Percentiles rank a stretch among this genome's conserved stretches.
Evolutionary conservation across 2,888 invertebrate genomes (phyloP).

Genomic region (Eumacrocentrus americanus): DNA sequence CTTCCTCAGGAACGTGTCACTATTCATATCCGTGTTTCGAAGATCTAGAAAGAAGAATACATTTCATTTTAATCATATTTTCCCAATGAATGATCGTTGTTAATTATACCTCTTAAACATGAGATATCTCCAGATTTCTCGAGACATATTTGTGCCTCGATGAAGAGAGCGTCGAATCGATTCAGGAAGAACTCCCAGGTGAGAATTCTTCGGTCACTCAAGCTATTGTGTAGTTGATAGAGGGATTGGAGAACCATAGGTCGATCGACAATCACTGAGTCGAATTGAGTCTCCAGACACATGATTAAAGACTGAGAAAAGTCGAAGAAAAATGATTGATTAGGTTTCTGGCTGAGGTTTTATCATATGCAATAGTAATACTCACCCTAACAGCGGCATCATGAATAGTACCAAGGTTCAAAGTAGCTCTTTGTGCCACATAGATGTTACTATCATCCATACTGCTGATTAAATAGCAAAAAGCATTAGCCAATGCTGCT

Average conservation of each 20-base stretch:
- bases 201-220: conserved; percentile 87
- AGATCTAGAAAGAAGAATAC: conserved; percentile 70
- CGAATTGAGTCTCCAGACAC: conserved; percentile 98
- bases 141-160: conserved; percentile 93
- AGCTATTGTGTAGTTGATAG: conserved; percentile 91
- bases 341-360: not conserved
- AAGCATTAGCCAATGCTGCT: conserved; percentile 93
- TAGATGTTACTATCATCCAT: conserved; percentile 95
- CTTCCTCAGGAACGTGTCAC: conserved; percentile 85
- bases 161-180: conserved; percentile 91
- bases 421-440: conserved; percentile 91
- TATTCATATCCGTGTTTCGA: conserved; percentile 84
- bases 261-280: conserved; percentile 93
- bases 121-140: conserved; percentile 85
- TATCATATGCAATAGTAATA: conserved; percentile 4
- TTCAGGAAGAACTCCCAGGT: conserved; percentile 98
- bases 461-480: conserved; percentile 94
- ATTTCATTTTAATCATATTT: too few relatives aligned
- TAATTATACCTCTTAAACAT: conserved; percentile 74
- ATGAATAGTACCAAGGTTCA: conserved; percentile 93
- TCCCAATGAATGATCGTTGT: not conserved
- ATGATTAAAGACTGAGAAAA: conserved; percentile 76
- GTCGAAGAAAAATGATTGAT: not conserved
- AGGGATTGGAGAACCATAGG: conserved; percentile 96
- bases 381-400: conserved; percentile 82